Conservation (phyloP, 2,888 invertebrate genomes). For the Congeria kusceri region DNA sequence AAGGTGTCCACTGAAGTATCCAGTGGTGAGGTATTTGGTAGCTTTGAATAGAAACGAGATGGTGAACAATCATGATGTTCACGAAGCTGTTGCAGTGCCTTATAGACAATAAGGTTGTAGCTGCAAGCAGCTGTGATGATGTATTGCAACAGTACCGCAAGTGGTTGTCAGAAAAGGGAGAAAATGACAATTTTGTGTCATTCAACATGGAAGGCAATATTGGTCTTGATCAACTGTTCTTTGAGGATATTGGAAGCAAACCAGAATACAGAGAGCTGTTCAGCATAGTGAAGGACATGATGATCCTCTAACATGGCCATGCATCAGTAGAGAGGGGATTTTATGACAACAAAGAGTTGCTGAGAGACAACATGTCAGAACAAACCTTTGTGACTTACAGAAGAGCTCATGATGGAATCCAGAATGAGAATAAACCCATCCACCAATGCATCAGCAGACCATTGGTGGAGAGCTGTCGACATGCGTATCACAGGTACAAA, state of each 20-base stretch:
- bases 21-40: conserved; percentile 26
- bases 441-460: not conserved
- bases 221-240: conserved; percentile 17
- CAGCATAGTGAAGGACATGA: conserved; percentile 18
- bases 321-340: conserved; percentile 18
- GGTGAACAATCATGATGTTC: conserved; percentile 3
- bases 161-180: conserved; percentile 18
- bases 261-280: conserved; percentile 9
- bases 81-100: conserved; percentile 23
- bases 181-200: conserved; percentile 5
- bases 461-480: conserved; percentile 14
- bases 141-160: conserved; percentile 10
- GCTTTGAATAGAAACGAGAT: conserved; percentile 20
- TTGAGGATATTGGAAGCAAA: conserved; percentile 7
- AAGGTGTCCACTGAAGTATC: conserved; percentile 30
- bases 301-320: conserved; percentile 21
- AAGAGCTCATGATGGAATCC: conserved; percentile 11
- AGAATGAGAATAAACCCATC: not conserved
- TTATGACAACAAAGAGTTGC: conserved; percentile 22
- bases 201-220: conserved; percentile 6
- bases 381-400: conserved; percentile 14
- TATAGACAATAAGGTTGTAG: conserved; percentile 6
- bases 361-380: conserved; percentile 15
- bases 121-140: conserved; percentile 19
- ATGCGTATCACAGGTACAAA: not conserved